These are phyloP conservation scores for Ligdia adustata DNA, from an alignment of 2,888 invertebrate species.

Conservation along the genomic window DNA sequence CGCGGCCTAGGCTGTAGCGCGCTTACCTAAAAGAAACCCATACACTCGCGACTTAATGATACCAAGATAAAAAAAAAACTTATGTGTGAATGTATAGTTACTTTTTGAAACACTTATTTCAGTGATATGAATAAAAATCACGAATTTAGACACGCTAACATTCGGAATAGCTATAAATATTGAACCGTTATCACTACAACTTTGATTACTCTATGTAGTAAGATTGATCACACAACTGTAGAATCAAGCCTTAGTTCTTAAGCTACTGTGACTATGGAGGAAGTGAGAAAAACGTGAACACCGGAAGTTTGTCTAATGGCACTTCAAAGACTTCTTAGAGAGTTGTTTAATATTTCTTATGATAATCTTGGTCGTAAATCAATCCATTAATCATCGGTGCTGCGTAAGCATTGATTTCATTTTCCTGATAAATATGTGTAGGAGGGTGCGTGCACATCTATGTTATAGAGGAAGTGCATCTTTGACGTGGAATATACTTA, in stretches of 20 bases:
- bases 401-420: constrained; percentile 49
- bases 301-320: constrained; percentile 43
- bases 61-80: too few species aligned
- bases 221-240: too few species aligned
- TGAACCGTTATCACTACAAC: too few species aligned
- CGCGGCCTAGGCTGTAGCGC: too few species aligned
- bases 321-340: constrained; percentile 36
- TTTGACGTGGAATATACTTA: not conserved
- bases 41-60: too few species aligned
- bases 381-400: constrained; percentile 57
- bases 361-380: constrained; percentile 45
- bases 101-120: too few species aligned
- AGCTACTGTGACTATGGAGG: constrained; percentile 15
- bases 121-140: too few species aligned
- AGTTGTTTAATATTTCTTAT: constrained; percentile 40
- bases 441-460: constrained; percentile 20
- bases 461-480: constrained; percentile 3
- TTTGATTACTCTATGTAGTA: too few species aligned
- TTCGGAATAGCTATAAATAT: too few species aligned
- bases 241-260: not conserved
- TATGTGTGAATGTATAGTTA: too few species aligned
- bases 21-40: too few species aligned
- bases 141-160: too few species aligned
- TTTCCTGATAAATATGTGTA: constrained; percentile 39
- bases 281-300: constrained; percentile 36